Evolutionary conservation across 2,797 vertebrate species (phyloP).

Genomic region (Ibycter americanus): DNA sequence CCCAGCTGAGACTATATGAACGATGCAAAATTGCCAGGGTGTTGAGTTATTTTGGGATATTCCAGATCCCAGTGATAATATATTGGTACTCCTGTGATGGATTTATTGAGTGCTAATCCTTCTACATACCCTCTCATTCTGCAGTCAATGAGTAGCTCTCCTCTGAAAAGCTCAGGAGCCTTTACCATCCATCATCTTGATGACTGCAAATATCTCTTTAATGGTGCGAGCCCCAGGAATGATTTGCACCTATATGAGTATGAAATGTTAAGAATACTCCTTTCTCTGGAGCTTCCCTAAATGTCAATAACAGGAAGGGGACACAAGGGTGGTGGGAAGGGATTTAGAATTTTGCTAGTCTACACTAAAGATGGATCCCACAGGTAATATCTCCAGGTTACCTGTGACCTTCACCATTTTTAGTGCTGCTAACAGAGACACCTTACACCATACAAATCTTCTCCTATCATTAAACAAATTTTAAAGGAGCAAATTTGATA

Average conservation of each 20-base stretch:
- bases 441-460: neutral
- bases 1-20: neutral
- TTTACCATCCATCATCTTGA: neutral
- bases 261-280: neutral
- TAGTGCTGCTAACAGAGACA: neutral
- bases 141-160: neutral
- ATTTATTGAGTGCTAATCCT: constrained; percentile 25
- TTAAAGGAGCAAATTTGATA: neutral
- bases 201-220: neutral
- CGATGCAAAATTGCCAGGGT: neutral
- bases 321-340: neutral
- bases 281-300: neutral
- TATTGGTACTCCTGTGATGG: neutral
- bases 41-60: constrained; percentile 15
- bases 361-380: neutral
- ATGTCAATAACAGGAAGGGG: neutral
- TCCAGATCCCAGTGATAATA: constrained; percentile 6
- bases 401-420: neutral
- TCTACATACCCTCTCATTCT: neutral
- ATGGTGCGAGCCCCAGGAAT: neutral
- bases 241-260: neutral
- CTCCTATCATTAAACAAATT: neutral
- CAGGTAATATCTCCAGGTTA: neutral
- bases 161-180: neutral
- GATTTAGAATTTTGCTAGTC: neutral